phyloP scores from a whole-genome alignment of 2,797 vertebrate genomes.

The Myotis pilosus region DNA sequence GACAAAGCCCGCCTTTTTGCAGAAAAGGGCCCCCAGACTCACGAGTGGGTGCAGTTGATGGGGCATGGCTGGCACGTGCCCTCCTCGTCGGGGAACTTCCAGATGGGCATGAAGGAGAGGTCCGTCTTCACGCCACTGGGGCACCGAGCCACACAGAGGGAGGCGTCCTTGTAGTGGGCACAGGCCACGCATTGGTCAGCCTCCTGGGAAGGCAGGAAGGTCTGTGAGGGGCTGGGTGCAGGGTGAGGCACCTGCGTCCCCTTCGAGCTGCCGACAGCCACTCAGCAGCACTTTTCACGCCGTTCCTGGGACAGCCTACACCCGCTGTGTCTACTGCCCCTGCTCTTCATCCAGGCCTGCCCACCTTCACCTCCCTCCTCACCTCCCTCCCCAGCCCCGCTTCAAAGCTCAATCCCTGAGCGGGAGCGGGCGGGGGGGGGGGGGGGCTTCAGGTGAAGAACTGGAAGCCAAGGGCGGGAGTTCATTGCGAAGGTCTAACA shows the following conservation, averaged over 20 bases:
- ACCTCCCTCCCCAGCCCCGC: not conserved
- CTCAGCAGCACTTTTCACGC: not conserved
- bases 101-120: constrained; percentile 89
- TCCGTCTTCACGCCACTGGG: constrained; percentile 93
- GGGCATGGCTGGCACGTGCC: constrained; percentile 91
- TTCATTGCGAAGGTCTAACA: not conserved
- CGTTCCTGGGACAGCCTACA: not conserved
- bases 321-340: not conserved
- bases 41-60: constrained; percentile 95
- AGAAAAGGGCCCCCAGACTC: constrained; percentile 79
- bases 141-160: constrained; percentile 91
- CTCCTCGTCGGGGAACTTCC: constrained; percentile 93
- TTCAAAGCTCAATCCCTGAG: not conserved
- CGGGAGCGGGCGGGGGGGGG: too few relatives aligned
- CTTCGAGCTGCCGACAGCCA: not conserved
- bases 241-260: not conserved
- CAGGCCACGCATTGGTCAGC: constrained; percentile 91
- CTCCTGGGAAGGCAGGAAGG: constrained; percentile 81
- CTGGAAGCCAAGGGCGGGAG: not conserved
- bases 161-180: constrained; percentile 88
- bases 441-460: not conserved
- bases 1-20: not conserved
- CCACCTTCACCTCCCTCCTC: not conserved
- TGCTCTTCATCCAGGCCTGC: not conserved
- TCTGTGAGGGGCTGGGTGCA: not conserved